Evolutionary conservation across 2,113 vertebrate genomes (phyloP).

Genomic region (Ceyx margarethae): DNA sequence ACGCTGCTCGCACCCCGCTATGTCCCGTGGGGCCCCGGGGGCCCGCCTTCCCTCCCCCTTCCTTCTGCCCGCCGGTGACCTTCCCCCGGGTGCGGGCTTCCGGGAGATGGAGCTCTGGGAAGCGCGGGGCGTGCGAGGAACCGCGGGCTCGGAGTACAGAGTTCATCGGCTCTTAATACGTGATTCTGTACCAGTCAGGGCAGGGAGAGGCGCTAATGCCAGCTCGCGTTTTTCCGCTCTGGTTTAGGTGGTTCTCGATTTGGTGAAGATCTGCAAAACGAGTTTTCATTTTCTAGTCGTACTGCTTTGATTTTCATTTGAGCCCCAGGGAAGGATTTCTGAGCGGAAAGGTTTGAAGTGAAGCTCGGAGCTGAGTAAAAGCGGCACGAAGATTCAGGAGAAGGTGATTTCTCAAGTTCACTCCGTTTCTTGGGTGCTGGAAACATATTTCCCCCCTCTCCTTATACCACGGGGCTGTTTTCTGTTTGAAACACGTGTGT

Average conservation of each 20-base stretch:
- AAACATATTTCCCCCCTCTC: accelerated
- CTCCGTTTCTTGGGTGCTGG: not conserved
- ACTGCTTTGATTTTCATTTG: not conserved
- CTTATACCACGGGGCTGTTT: accelerated
- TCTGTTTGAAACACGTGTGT: accelerated
- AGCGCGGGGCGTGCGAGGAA: no score
- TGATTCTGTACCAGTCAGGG: no score
- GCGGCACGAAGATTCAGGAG: no score
- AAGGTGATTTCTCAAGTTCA: not conserved
- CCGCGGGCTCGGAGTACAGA: no score
- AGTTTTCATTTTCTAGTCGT: accelerated
- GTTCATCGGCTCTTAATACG: no score
- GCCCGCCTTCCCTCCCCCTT: not conserved
- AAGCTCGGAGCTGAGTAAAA: not conserved
- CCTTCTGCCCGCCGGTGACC: not conserved
- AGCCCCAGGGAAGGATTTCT: accelerated
- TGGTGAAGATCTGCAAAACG: no score
- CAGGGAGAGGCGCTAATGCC: no score
- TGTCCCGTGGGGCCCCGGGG: not conserved
- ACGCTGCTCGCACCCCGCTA: no score
- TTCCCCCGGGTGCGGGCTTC: no score
- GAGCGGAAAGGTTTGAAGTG: not conserved
- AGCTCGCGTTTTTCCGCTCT: no score
- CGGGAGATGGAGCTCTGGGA: no score
- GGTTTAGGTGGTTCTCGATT: no score